Conservation (phyloP, 2,888 invertebrate genomes). For the Thecocarcelia acutangulata region DNA sequence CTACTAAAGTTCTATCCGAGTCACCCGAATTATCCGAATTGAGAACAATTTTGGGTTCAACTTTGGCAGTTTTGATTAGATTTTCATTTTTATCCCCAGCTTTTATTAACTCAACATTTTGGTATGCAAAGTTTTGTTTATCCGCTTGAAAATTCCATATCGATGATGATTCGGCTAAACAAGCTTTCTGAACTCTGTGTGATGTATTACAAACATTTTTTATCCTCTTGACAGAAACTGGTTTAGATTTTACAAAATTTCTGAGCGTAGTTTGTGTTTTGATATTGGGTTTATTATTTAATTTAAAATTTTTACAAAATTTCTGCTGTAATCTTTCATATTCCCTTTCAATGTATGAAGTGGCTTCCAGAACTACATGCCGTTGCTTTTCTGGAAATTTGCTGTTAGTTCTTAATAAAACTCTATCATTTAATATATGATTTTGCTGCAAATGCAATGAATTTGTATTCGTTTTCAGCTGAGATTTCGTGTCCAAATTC, state of each 20-base stretch:
- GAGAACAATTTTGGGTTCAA: background rate
- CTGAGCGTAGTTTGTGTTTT: no score
- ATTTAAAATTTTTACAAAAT: conserved; percentile 5
- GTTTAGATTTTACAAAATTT: background rate
- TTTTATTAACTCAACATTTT: no score
- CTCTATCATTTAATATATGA: no score
- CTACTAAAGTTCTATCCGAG: conserved; percentile 18
- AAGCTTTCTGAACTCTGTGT: background rate
- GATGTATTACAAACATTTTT: background rate
- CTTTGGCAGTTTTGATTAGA: no score
- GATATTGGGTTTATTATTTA: background rate
- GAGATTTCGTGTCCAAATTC: background rate
- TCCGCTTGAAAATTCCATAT: background rate
- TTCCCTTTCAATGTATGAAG: no score
- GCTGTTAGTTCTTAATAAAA: no score
- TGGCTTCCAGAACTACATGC: no score
- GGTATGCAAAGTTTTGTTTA: background rate
- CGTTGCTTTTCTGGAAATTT: no score
- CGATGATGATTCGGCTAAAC: background rate
- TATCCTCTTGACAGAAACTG: background rate
- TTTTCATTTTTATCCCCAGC: no score
- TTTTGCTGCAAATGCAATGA: background rate
- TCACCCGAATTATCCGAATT: background rate
- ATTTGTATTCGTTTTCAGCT: no score
- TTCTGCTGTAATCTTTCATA: conserved; percentile 29